phyloP scores from a whole-genome alignment of 2,888 invertebrate species.

The Campoplex nolae region DNA sequence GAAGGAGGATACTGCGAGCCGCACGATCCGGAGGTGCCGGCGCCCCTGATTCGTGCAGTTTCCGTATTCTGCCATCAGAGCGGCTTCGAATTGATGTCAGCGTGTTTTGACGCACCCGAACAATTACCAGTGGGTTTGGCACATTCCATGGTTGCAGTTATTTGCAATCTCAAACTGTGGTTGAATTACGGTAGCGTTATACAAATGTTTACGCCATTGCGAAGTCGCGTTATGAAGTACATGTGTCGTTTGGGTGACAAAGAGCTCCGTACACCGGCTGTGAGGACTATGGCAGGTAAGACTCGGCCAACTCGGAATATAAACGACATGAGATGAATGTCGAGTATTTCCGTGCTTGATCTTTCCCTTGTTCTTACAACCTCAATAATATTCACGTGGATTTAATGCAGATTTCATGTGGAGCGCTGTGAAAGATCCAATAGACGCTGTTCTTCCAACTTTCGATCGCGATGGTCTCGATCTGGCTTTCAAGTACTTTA shows the following conservation, averaged over 20 bases:
- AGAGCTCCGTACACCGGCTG: conserved; percentile 94
- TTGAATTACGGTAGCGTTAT: conserved; percentile 96
- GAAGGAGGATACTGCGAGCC: conserved; percentile 96
- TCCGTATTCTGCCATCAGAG: conserved; percentile 96
- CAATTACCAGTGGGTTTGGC: conserved; percentile 95
- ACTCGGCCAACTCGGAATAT: no score
- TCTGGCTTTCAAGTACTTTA: conserved; percentile 98
- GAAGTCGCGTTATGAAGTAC: conserved; percentile 94
- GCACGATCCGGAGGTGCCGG: conserved; percentile 96
- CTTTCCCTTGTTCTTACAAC: neutral
- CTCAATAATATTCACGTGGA: neutral
- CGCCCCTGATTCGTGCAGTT: conserved; percentile 96
- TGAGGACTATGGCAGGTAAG: conserved; percentile 95
- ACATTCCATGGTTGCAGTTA: conserved; percentile 95
- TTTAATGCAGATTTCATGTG: conserved; percentile 93
- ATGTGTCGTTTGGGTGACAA: conserved; percentile 97
- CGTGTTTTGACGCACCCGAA: conserved; percentile 92
- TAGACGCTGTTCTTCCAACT: conserved; percentile 91
- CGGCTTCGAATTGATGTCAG: conserved; percentile 94
- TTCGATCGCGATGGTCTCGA: conserved; percentile 96
- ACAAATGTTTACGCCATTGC: conserved; percentile 94
- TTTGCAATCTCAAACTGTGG: conserved; percentile 97
- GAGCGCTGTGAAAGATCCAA: conserved; percentile 96
- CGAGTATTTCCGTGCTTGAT: conserved; percentile 4
- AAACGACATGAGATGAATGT: neutral